Percentiles rank a stretch among this genome's conserved stretches.
Evolutionary conservation across 2,888 invertebrate genomes (phyloP).

Genomic region (Leptopterna dolabrata): DNA sequence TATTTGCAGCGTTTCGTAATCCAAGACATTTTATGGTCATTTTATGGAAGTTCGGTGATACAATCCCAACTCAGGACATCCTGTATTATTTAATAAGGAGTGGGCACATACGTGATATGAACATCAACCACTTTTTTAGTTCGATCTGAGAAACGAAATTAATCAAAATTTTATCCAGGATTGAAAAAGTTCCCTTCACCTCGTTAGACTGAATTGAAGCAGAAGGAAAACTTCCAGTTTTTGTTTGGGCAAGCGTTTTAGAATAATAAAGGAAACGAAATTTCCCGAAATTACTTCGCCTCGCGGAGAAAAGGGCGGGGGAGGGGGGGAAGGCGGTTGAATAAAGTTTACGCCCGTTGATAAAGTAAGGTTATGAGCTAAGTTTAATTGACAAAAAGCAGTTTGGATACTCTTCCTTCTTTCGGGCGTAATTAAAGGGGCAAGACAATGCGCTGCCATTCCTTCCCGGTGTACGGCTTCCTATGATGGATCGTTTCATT

Average conservation of each 20-base stretch:
- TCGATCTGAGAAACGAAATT: not conserved
- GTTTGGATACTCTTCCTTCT: slow-evolving; percentile 51
- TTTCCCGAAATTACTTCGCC: slow-evolving; percentile 48
- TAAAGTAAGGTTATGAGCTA: slow-evolving; percentile 56
- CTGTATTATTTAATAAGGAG: no score
- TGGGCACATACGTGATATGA: not conserved
- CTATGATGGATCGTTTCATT: slow-evolving; percentile 60
- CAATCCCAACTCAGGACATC: no score
- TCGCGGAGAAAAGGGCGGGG: not conserved
- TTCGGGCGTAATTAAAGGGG: slow-evolving; percentile 57
- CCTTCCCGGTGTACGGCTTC: slow-evolving; percentile 12
- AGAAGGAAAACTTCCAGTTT: not conserved
- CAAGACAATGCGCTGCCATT: slow-evolving; percentile 57
- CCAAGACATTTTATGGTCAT: no score
- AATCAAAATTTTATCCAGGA: slow-evolving; percentile 31
- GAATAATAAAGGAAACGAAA: slow-evolving; percentile 48
- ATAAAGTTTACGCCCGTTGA: slow-evolving; percentile 55
- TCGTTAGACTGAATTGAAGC: slow-evolving; percentile 32
- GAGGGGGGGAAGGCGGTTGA: slow-evolving; percentile 39
- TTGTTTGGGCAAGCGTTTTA: slow-evolving; percentile 28
- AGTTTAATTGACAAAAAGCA: slow-evolving; percentile 57
- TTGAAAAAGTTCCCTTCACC: slow-evolving; percentile 26
- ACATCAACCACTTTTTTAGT: not conserved
- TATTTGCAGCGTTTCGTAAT: no score
- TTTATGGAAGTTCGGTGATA: no score